Base-by-base conservation (phyloP, 2,113 vertebrate genomes). In the Hoplias malabaricus region DNA sequence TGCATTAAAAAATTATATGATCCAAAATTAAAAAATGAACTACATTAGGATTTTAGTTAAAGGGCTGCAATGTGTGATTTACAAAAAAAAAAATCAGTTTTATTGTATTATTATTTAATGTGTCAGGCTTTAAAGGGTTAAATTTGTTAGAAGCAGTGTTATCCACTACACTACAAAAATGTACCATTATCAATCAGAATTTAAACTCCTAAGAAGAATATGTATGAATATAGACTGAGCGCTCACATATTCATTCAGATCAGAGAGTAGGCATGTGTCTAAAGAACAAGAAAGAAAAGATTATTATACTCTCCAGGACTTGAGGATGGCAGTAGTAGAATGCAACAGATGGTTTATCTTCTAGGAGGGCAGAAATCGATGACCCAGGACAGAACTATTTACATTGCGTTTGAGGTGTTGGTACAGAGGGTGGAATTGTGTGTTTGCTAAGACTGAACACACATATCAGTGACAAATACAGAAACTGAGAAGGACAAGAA, bases 301-400 rank as follows among this genome's bases (percentile, higher is more conserved):
- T 27, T 42, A 53, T 42, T 57, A 57, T 46, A 31, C 25, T 61
- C 43, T 33, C 14, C 23, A 73, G 29, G 27, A 46, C n/a, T 14
- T n/a, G 29, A 56, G 29, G 62, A 46, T 23, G 50, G 33, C 71
- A 79, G n/a, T 4, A 72, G 62, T 29, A 72, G 75, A 75, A 78
- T n/a, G n/a, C 36, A 65, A 33, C 42, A 77, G 68, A 69, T 78
- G 74, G 82, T 66, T 77, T 65, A 66, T 76, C 62, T 82, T 65
- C 65, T 74, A 78, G 81, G 67, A 65, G 62, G 73, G 80, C 40
- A 36, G 27, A 79, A 57, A 67, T 67, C n/a, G 23, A 43, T 75
- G 43, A 71, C 69, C 63, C 38, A 40, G 53, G 61, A 62, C 56
- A 59, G 40, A 56, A 77, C 50, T 79, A 83, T 85, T 83, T 83